Base-by-base conservation (phyloP, 2,888 invertebrate species). In the Auanema freiburgensis region DNA sequence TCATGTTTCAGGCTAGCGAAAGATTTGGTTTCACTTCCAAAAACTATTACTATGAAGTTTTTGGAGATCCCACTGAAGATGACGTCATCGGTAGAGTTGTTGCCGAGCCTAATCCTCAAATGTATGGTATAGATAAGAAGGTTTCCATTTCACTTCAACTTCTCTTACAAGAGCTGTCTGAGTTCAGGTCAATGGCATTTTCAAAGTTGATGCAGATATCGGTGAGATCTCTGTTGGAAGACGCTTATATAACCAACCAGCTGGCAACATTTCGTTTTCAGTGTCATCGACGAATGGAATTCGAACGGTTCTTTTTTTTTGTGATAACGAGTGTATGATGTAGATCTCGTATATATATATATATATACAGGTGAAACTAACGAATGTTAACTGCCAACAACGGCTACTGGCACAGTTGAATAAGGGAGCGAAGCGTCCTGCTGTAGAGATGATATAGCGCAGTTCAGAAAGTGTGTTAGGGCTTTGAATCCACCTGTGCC, bases 251-350 rank as follows among this genome's bases (percentile, higher is more conserved):
- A 51, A 63, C 2, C 54, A 44, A 12, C 23, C 54, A 11, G 62
- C 71, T 52, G 71, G 69, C 6, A 65, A 67, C 8, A 50, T 70
- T 18, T 53, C 54, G 10, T 68, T 74, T 33, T 63, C 62, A 21
- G 60, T 74, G 1, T 74, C 74, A 0, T 66, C 74, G 0, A 74
- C 74, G n/a, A 66, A 74, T 60, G 74, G 74, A 5, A 56, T 66
- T 25, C 59, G 65, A 33, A 74, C 74, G 63, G 74, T 74, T 25
- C 21, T 66, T 70, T n/a, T 46, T 43, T 23, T 25, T 41, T 43
- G 44, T 14, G 42, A 21, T 24, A 42, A 40, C 16, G 40, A 18
- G 21, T 42, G 12, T 12, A 43, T 43, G 11, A 12, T 12, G 43
- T n/a, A 43, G n/a, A 12, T n/a, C 11, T 43, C 43, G 43, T 12